Base-by-base conservation (phyloP, 2,888 invertebrate species). In the Synanthedon formicaeformis region DNA sequence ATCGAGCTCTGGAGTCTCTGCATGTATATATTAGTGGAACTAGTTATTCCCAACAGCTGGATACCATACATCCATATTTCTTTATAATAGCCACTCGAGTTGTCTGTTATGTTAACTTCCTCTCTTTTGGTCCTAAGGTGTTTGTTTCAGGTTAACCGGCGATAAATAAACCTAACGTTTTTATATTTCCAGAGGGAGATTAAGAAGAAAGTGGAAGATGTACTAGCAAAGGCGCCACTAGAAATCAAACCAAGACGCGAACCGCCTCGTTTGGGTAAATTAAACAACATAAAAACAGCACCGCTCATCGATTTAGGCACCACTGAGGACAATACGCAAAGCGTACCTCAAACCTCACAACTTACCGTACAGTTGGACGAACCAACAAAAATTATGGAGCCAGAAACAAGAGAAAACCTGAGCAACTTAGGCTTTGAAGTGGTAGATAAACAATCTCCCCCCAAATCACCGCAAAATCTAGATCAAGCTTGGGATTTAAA, bases 211-310 rank as follows among this genome's bases (percentile, higher is more conserved):
- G 93, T 96, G 11, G 85, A 91, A 57, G 89, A 89, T 51, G 92
- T 94, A 1, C 78, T 96, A 48, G 89, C 90, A 27, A 90, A 92
- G 59, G 94, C 94, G 0, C 97, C 97, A 0, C 80, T 96, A 2
- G 89, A 91, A 57, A 81, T 87, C 41, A 74, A 74, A 58, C 84
- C 85, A 2, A 69, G 83, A 0, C 65, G 78, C 0, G 79, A 78
- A 52, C 62, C 80, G 41, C 83, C 84, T 0, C 65, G 77, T 10
- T 69, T 84, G 12, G 77, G 78, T 0, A 72, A 76, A 50, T 63
- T 78, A 13, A 73, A 73, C 40, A 62, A 71, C n/a, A 62, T 70
- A n/a, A 63, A 64, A 5, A 60, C 70, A 0, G 64, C 69, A 2
- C 68, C 81, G 0, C 81, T 86, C 50, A 71, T 83, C 16, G 79